phyloP scores from a whole-genome alignment of 2,888 invertebrate genomes.

The Cephus pulcher region DNA sequence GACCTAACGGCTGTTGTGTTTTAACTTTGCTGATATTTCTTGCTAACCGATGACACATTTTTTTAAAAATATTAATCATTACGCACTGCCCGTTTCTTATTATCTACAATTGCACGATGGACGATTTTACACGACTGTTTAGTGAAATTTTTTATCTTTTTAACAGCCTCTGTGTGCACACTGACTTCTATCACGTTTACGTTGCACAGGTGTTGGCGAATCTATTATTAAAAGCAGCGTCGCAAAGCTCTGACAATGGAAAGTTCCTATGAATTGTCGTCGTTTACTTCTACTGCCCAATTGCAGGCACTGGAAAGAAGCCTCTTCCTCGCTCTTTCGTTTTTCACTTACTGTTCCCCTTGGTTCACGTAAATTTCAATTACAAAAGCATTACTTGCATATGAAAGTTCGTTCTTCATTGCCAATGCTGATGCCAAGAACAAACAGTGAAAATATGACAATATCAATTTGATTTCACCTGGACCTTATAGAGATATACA shows the following conservation, averaged over 20 bases:
- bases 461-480: no score
- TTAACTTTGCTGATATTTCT: neutral
- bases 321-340: neutral
- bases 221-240: no score
- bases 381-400: no score
- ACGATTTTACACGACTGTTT: neutral
- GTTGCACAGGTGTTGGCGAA: neutral
- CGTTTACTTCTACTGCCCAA: neutral
- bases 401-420: no score
- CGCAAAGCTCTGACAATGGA: no score
- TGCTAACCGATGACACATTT: neutral
- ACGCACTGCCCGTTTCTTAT: neutral
- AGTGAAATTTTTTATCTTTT: neutral
- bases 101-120: neutral
- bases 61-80: neutral
- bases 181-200: neutral
- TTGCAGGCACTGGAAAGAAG: no score
- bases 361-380: neutral
- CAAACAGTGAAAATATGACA: no score
- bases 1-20: neutral
- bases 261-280: neutral
- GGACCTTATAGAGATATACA: no score
- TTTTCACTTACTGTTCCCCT: neutral
- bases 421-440: no score
- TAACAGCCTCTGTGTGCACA: neutral